These are phyloP conservation scores for Andricus grossulariae DNA, from an alignment of 1,140 invertebrate species.

Conservation along the genomic window DNA sequence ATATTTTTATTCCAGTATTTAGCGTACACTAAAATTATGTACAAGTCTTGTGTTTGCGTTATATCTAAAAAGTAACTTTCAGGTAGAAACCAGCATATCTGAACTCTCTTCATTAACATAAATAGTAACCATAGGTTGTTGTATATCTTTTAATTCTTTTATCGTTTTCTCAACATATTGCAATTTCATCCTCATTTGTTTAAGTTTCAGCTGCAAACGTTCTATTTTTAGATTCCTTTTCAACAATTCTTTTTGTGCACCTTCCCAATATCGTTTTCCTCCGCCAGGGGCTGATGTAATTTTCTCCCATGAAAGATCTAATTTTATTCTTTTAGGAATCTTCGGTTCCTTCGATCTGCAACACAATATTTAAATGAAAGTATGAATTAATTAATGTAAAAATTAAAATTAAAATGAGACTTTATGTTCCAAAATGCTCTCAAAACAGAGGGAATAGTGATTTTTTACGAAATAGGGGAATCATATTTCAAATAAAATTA, in stretches of 20 bases:
- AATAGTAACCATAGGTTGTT: not conserved
- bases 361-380: no score
- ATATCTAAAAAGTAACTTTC: no score
- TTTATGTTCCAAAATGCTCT: no score
- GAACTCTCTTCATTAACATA: not conserved
- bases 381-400: no score
- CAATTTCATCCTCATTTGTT: not conserved
- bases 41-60: no score
- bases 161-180: not conserved
- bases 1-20: no score
- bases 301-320: conserved; percentile 10
- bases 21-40: no score
- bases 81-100: not conserved
- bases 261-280: conserved; percentile 10
- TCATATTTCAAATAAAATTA: no score
- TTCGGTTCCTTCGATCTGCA: not conserved
- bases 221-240: not conserved
- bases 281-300: not conserved
- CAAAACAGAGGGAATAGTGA: no score
- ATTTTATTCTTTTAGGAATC: not conserved
- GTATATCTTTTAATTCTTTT: not conserved
- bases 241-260: not conserved
- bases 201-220: not conserved
- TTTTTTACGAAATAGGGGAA: no score
- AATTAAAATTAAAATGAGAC: no score